Base-by-base conservation (phyloP, 2,888 invertebrate genomes). In the Erebia epiphron region DNA sequence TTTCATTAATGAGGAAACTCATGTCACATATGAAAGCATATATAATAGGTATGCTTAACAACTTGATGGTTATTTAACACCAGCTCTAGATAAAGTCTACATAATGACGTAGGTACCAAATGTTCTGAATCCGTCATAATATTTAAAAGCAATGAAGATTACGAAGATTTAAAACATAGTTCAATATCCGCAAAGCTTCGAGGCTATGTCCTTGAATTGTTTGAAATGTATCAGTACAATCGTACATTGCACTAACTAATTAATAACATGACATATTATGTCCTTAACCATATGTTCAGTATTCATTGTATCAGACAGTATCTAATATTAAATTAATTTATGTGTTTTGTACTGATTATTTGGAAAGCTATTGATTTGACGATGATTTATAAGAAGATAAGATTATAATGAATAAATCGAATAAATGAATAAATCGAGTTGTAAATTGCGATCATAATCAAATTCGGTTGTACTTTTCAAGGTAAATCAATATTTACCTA, bases 401-500 rank as follows among this genome's bases (percentile, higher is more conserved):
- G 9, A n/a, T n/a, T 43, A 43, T 3, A 10, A 46, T 11, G 10
- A 43, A 4, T 43, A n/a, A 61, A 16, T 43, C 43, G 1, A 18
- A n/a, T n/a, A n/a, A 10, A 46, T 11, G 10, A 43, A 4, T 43
- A n/a, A 61, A 16, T 43, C 43, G 1, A 18, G 7, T 18, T 11
- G 18, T 13, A 46, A 21, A 54, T 54, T 4, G 2, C 16, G 9
- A 16, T 61, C 7, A 18, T 18, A 61, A 61, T 11, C 43, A 4
- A 61, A 46, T 61, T 61, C 21, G 1, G 35, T n/a, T 46, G 58
- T 58, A 35, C 57, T 35, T 58, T 58, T 58, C 5, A 10, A 21
- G 2, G 56, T 11, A 1, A 56, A 56, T 21, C 46, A 10, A 46
- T 11, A 46, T 46, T 46, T 46, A 3, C 13, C 13, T 46, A 9